phyloP scores from a whole-genome alignment of 2,797 vertebrate genomes.

The Karalla daura region DNA sequence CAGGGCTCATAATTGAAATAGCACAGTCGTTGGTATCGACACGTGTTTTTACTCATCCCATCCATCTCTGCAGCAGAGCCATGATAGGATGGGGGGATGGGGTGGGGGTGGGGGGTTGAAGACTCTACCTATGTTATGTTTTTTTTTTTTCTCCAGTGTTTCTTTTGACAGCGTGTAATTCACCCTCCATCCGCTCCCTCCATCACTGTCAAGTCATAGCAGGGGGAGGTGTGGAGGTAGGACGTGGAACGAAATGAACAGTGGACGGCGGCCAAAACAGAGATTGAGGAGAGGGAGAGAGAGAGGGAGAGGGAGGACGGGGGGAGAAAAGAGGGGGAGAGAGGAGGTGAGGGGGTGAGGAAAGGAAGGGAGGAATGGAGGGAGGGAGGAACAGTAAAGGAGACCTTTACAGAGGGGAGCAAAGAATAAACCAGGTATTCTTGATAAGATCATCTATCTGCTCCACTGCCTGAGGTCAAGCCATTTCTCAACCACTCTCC shows the following conservation, averaged over 20 bases:
- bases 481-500: slow-evolving; percentile 44
- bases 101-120: too few species aligned
- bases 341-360: background rate
- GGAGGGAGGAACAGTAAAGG: background rate
- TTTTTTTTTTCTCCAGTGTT: slow-evolving; percentile 4
- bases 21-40: background rate
- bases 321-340: background rate
- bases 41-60: background rate
- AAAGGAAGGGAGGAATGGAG: background rate
- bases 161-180: slow-evolving; percentile 47
- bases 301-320: background rate
- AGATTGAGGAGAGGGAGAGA: background rate
- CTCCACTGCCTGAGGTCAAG: slow-evolving; percentile 45
- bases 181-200: slow-evolving; percentile 38
- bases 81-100: background rate
- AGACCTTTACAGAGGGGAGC: slow-evolving; percentile 4
- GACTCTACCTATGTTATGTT: background rate
- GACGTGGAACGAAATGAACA: slow-evolving; percentile 44
- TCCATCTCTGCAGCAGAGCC: background rate
- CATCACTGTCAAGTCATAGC: slow-evolving; percentile 54
- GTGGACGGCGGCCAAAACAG: background rate
- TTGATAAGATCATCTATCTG: slow-evolving; percentile 58
- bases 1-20: background rate
- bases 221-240: slow-evolving; percentile 6
- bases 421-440: slow-evolving; percentile 37